These are phyloP conservation scores for Lonchura striata DNA, from an alignment of 2,113 vertebrate species.

Conservation along the genomic window DNA sequence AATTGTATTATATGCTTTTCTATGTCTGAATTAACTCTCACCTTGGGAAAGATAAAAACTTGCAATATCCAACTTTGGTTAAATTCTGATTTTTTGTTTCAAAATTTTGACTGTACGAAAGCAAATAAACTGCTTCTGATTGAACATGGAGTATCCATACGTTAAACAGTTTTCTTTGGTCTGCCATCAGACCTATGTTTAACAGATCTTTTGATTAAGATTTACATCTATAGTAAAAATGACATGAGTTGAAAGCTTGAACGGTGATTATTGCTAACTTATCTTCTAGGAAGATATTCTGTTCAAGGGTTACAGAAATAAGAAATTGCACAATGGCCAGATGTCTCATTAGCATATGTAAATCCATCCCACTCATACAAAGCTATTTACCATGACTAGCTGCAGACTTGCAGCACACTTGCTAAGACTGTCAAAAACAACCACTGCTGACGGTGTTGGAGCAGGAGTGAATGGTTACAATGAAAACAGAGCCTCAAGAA, in stretches of 20 bases:
- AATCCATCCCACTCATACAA: slow-evolving; percentile 51
- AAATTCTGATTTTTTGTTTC: slow-evolving; percentile 19
- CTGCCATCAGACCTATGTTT: neutral
- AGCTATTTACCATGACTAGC: slow-evolving; percentile 61
- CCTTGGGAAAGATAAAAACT: slow-evolving; percentile 10
- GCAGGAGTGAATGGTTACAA: neutral
- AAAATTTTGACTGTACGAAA: slow-evolving; percentile 10
- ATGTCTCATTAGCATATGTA: slow-evolving; percentile 68
- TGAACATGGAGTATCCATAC: neutral
- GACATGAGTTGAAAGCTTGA: neutral
- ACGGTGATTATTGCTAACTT: slow-evolving; percentile 15
- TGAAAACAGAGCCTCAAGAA: neutral
- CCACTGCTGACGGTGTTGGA: neutral
- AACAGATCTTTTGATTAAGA: slow-evolving; percentile 29
- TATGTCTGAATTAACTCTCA: neutral
- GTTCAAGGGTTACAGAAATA: slow-evolving; percentile 55
- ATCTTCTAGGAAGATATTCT: slow-evolving; percentile 8
- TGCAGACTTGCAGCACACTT: slow-evolving; percentile 18
- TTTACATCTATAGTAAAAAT: neutral
- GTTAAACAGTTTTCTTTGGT: neutral
- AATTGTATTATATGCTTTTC: slow-evolving; percentile 10
- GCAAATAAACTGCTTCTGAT: slow-evolving; percentile 1
- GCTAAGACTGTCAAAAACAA: slow-evolving; percentile 51
- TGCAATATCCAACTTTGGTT: neutral
- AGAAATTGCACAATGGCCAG: slow-evolving; percentile 60